Conservation (phyloP, 1,140 invertebrate genomes). For the Atta cephalotes region DNA sequence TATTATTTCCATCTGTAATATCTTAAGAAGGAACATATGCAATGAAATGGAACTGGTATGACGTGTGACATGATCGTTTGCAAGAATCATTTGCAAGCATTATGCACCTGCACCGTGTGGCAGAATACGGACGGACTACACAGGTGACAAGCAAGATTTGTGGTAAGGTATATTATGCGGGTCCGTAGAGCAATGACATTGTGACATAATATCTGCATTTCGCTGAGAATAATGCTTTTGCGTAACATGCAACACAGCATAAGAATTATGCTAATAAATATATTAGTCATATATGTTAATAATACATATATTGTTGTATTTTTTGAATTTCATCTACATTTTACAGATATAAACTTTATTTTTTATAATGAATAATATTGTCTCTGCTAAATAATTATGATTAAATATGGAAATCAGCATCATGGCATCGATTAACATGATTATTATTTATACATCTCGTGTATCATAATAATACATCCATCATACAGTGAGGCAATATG, state of each 20-base stretch:
- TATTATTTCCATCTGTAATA: slow-evolving; percentile 50
- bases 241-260: not conserved
- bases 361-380: not conserved
- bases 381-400: slow-evolving; percentile 9
- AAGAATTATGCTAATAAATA: slow-evolving; percentile 32
- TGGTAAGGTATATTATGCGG: slow-evolving; percentile 56
- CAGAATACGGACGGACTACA: slow-evolving; percentile 51
- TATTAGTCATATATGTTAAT: not conserved
- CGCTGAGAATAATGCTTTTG: slow-evolving; percentile 52
- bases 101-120: slow-evolving; percentile 36
- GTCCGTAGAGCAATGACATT: slow-evolving; percentile 48
- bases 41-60: slow-evolving; percentile 48
- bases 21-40: slow-evolving; percentile 46
- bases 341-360: not conserved
- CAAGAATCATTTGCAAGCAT: slow-evolving; percentile 64
- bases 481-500: not conserved
- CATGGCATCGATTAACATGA: not conserved
- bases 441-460: not conserved
- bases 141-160: slow-evolving; percentile 61
- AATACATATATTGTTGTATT: not conserved
- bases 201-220: slow-evolving; percentile 57
- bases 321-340: not conserved
- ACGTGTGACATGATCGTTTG: slow-evolving; percentile 60
- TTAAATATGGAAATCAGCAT: slow-evolving; percentile 1
- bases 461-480: slow-evolving; percentile 1